Evolutionary conservation across 92 coral and sea anemone species (phyloP).

Genomic region (Siderastrea siderea): DNA sequence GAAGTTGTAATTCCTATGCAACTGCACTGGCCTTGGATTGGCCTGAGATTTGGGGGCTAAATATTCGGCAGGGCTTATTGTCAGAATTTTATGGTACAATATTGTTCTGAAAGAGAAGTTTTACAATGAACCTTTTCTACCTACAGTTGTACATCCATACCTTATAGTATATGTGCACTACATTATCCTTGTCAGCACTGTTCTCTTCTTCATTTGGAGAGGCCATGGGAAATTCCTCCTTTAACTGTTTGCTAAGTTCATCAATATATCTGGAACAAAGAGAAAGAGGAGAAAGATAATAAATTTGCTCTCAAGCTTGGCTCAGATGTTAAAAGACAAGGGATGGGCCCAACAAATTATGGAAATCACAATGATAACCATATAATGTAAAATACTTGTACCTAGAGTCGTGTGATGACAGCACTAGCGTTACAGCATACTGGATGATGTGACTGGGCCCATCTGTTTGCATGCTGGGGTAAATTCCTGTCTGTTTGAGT

Average conservation of each 20-base stretch:
- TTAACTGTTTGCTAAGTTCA: constrained; percentile 74
- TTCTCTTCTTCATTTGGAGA: constrained; percentile 45
- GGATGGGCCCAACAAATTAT: too few relatives aligned
- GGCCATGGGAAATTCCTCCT: constrained; percentile 66
- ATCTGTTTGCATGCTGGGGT: constrained; percentile 70
- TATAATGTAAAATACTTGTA: neutral
- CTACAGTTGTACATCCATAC: constrained; percentile 59
- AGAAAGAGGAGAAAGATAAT: neutral
- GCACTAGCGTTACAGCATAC: constrained; percentile 91
- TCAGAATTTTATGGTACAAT: too few relatives aligned
- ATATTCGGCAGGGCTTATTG: too few relatives aligned
- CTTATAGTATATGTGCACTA: constrained; percentile 95
- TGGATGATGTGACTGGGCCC: constrained; percentile 80
- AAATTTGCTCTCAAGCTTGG: too few relatives aligned
- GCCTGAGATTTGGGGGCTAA: too few relatives aligned
- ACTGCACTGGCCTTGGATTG: too few relatives aligned
- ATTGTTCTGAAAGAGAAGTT: too few relatives aligned
- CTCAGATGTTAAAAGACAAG: too few relatives aligned
- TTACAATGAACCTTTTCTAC: too few relatives aligned
- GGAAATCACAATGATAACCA: neutral
- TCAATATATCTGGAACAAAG: constrained; percentile 69
- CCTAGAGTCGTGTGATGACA: constrained; percentile 86
- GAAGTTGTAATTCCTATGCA: too few relatives aligned
- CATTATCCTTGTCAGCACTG: constrained; percentile 39
- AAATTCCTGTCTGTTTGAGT: constrained; percentile 89